A percentile compares a stretch with the other conserved stretches of the same genome.
Conservation (phyloP, 2,113 vertebrate species). For the Heterocephalus glaber region DNA sequence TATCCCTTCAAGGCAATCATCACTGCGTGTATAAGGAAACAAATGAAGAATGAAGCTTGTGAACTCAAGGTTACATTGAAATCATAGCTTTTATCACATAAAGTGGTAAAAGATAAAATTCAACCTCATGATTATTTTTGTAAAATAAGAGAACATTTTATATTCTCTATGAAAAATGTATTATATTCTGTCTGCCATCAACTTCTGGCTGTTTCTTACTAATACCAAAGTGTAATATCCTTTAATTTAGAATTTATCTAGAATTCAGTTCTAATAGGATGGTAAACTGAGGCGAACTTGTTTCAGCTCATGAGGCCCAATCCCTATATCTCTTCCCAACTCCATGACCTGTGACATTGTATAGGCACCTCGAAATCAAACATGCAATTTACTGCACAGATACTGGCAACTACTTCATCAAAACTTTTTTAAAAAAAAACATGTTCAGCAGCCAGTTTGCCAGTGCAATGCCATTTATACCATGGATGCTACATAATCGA, state of each 20-base stretch:
- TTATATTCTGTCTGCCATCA: background rate
- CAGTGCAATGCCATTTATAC: background rate
- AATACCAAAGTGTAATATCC: background rate
- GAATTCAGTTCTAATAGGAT: background rate
- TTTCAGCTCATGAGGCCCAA: background rate
- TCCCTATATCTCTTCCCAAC: background rate
- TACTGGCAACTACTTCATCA: background rate
- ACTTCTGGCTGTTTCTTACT: background rate
- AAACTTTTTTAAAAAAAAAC: background rate
- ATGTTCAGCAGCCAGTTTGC: background rate
- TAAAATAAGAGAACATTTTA: slow-evolving; percentile 28
- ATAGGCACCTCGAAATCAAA: background rate
- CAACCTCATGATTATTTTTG: background rate
- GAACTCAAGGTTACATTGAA: slow-evolving; percentile 39
- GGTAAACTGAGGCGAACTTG: background rate
- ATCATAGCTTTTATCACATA: slow-evolving; percentile 39
- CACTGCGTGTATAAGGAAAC: background rate
- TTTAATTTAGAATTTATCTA: background rate
- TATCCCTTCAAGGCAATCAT: background rate
- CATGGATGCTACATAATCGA: background rate
- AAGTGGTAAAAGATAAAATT: slow-evolving; percentile 35
- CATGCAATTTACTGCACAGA: background rate
- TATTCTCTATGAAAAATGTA: slow-evolving; percentile 6
- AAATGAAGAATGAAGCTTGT: background rate
- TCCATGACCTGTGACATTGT: background rate